A percentile compares a stretch with the other conserved stretches of the same genome.
Evolutionary conservation across 1,140 invertebrate genomes (phyloP).

Genomic region (Caenorhabditis tropicalis): DNA sequence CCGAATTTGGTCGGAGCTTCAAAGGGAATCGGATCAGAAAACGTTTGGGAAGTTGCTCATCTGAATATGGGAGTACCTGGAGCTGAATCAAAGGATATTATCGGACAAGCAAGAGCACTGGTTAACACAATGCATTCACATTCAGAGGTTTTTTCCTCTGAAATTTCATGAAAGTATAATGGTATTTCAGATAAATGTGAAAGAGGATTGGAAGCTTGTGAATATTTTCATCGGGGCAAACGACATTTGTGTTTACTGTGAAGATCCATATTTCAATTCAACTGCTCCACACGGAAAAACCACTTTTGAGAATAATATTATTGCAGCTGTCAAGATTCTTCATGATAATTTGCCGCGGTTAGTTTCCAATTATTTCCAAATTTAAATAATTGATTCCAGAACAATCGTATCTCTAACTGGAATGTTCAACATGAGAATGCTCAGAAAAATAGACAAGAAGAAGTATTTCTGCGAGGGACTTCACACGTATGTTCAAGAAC

Average conservation of each 20-base stretch:
- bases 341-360: slow-evolving; percentile 30
- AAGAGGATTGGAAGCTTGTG: slow-evolving; percentile 80
- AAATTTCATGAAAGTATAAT: slow-evolving; percentile 52
- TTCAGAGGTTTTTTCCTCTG: slow-evolving; percentile 41
- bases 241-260: slow-evolving; percentile 82
- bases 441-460: slow-evolving; percentile 49
- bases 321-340: slow-evolving; percentile 33
- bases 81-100: slow-evolving; percentile 70
- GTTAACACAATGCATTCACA: slow-evolving; percentile 71
- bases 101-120: slow-evolving; percentile 69
- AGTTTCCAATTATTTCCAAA: slow-evolving; percentile 67
- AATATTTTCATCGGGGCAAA: slow-evolving; percentile 85
- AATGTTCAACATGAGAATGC: slow-evolving; percentile 59
- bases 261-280: background rate
- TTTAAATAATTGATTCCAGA: slow-evolving; percentile 68
- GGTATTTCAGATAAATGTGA: slow-evolving; percentile 61
- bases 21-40: slow-evolving; percentile 61
- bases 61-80: slow-evolving; percentile 72
- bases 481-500: slow-evolving; percentile 57
- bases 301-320: slow-evolving; percentile 16
- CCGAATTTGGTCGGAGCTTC: slow-evolving; percentile 73
- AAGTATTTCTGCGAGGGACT: slow-evolving; percentile 59
- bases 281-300: background rate
- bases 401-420: slow-evolving; percentile 57
- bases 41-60: slow-evolving; percentile 61